Evolutionary conservation across 2,888 invertebrate species (phyloP).

Genomic region (Perizoma flavofasciatum): DNA sequence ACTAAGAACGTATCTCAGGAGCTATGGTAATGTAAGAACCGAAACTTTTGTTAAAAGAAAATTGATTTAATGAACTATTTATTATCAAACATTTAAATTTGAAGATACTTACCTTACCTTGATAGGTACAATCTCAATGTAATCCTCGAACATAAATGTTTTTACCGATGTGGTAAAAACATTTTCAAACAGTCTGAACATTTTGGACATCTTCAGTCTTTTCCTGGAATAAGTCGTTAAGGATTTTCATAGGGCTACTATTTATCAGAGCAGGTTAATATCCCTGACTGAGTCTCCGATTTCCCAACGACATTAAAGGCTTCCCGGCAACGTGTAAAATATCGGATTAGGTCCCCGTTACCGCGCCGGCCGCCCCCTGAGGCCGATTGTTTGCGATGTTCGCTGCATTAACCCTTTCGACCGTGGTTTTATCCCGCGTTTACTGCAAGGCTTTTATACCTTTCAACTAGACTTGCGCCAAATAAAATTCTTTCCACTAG

Average conservation of each 20-base stretch:
- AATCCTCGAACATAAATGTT: too few species aligned
- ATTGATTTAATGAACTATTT: conserved; percentile 56
- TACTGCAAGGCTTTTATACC: conserved; percentile 34
- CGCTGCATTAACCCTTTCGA: conserved; percentile 67
- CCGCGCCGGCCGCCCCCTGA: conserved; percentile 48
- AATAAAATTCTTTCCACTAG: neutral
- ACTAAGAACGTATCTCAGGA: conserved; percentile 50
- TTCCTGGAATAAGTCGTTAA: too few species aligned
- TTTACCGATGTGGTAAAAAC: too few species aligned
- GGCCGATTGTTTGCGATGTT: conserved; percentile 60
- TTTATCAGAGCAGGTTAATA: conserved; percentile 13
- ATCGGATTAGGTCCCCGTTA: conserved; percentile 46
- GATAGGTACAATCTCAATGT: too few species aligned
- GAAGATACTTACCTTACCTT: too few species aligned
- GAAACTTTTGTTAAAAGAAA: conserved; percentile 58
- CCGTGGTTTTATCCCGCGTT: conserved; percentile 46
- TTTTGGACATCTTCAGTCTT: too few species aligned
- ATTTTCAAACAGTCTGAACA: too few species aligned
- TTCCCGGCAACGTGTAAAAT: conserved; percentile 49
- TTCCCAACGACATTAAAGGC: conserved; percentile 38
- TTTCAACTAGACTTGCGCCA: conserved; percentile 23
- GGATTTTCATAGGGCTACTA: conserved; percentile 2
- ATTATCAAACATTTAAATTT: too few species aligned
- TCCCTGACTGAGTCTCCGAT: conserved; percentile 27
- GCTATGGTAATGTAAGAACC: conserved; percentile 18